phyloP scores from a whole-genome alignment of 2,113 vertebrate species.

The Malurus cyaneus region DNA sequence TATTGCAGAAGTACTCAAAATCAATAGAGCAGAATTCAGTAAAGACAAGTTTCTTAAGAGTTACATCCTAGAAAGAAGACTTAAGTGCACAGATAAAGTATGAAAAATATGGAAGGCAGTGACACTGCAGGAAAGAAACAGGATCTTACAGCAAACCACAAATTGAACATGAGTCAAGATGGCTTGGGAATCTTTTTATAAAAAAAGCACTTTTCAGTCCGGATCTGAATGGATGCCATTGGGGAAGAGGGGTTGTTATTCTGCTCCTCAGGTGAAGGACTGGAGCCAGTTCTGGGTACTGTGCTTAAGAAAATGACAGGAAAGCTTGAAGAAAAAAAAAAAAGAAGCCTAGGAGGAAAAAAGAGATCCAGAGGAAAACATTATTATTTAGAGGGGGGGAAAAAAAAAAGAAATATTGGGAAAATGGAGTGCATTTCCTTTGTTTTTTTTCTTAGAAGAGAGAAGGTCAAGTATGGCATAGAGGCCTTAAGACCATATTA shows the following conservation, averaged over 20 bases:
- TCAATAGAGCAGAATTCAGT: conserved; percentile 9
- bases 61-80: neutral
- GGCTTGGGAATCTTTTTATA: neutral
- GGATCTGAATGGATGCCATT: neutral
- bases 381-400: neutral
- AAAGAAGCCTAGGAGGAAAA: neutral
- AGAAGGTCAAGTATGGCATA: neutral
- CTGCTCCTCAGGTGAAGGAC: neutral
- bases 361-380: neutral
- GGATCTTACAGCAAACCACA: neutral
- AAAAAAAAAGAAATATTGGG: neutral
- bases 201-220: neutral
- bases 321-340: neutral
- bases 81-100: neutral
- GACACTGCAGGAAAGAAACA: neutral
- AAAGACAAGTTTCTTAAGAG: neutral
- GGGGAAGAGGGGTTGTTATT: neutral
- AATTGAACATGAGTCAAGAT: neutral
- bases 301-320: neutral
- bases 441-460: neutral
- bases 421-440: neutral
- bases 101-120: neutral
- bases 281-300: neutral
- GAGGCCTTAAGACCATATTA: neutral
- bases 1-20: neutral